These are phyloP conservation scores for Drymodes brunneopygia DNA, from an alignment of 2,113 vertebrate genomes.

Conservation along the genomic window DNA sequence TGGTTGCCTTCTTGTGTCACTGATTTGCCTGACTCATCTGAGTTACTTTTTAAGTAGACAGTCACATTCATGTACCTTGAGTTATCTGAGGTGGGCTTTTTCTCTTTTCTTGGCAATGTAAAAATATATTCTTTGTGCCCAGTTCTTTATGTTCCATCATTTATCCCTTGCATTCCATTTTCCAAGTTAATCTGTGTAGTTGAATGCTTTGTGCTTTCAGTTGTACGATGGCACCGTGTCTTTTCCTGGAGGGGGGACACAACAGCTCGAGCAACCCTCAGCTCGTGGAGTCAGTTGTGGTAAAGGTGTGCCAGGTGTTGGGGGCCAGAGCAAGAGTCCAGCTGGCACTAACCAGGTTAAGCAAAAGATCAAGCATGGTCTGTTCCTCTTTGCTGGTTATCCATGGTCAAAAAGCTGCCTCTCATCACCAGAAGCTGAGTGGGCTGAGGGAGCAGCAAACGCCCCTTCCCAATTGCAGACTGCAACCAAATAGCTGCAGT, in stretches of 20 bases:
- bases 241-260: background rate
- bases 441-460: background rate
- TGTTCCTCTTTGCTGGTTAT: background rate
- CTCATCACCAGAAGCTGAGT: background rate
- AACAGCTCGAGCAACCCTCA: background rate
- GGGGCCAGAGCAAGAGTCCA: background rate
- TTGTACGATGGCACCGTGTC: background rate
- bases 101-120: background rate
- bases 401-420: background rate
- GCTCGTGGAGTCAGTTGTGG: background rate
- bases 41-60: background rate
- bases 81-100: background rate
- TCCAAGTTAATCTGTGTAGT: background rate
- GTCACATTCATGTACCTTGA: background rate
- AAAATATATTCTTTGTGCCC: background rate
- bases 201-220: background rate
- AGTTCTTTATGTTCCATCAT: background rate
- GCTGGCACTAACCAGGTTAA: background rate
- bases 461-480: background rate
- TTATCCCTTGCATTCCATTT: background rate
- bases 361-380: background rate
- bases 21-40: background rate
- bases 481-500: background rate
- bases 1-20: background rate
- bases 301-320: background rate